phyloP scores from a whole-genome alignment of 1,140 invertebrate genomes.

The Contarinia nasturtii region DNA sequence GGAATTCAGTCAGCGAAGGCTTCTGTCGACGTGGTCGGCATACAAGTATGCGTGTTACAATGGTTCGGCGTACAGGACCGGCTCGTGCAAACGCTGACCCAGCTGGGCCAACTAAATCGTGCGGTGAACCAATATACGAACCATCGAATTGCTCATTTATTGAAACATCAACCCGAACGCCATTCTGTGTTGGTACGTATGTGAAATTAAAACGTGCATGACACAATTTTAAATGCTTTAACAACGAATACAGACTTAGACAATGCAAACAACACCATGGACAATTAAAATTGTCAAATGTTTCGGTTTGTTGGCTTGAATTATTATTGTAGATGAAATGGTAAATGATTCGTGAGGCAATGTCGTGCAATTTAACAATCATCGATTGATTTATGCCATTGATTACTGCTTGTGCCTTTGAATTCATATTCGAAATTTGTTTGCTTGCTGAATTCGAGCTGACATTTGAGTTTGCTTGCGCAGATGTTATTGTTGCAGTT shows the following conservation, averaged over 20 bases:
- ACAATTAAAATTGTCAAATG: slow-evolving; percentile 77
- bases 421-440: too few species aligned
- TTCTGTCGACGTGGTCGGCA: slow-evolving; percentile 56
- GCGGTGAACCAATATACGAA: slow-evolving; percentile 85
- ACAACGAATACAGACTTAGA: slow-evolving; percentile 63
- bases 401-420: not conserved
- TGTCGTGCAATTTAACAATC: too few species aligned
- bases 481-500: too few species aligned
- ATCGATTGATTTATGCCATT: too few species aligned
- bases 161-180: slow-evolving; percentile 75
- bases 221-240: slow-evolving; percentile 85
- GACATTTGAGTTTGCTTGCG: too few species aligned
- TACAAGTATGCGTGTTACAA: slow-evolving; percentile 75
- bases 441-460: too few species aligned
- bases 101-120: slow-evolving; percentile 60
- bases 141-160: slow-evolving; percentile 92
- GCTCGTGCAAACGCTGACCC: slow-evolving; percentile 43
- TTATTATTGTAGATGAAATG: slow-evolving; percentile 94
- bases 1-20: slow-evolving; percentile 61
- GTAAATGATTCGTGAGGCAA: slow-evolving; percentile 59
- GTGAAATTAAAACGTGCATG: slow-evolving; percentile 87
- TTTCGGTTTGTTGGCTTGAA: slow-evolving; percentile 84
- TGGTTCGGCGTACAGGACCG: slow-evolving; percentile 66
- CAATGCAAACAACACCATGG: slow-evolving; percentile 91
- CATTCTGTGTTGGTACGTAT: slow-evolving; percentile 43